Evolutionary conservation across 2,797 vertebrate genomes (phyloP), one percentile per base, ranked within the genome.

Genomic region (Sebastes trivittatus): DNA sequence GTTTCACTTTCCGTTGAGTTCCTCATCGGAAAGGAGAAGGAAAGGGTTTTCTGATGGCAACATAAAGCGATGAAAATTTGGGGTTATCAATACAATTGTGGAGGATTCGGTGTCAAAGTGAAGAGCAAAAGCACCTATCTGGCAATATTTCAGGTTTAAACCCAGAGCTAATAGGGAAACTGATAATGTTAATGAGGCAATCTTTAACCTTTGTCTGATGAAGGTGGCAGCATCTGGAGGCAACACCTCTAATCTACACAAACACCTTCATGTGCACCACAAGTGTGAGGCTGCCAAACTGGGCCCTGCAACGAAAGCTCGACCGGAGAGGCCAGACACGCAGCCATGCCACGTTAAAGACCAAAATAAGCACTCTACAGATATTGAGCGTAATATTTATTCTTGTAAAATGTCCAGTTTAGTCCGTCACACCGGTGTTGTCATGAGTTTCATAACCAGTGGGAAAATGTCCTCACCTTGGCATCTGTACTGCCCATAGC

Each of bases 21-120:
- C 46, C 18, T 49, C 18, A 20, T 20, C 46, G 3, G 46, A 49
- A 49, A 49, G 42, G 42, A 18, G 46, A 49, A 49, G 18, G 46
- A 49, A 18, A 49, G 46, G 46, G 46, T 0, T 49, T 0, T 49
- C 46, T 46, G 42, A 46, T 46, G 42, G 42, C 16, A 46, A 46
- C 0, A 46, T 46, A 46, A 46, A 46, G 42, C 16, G 0, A 11
- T 0, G 42, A 42, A 49, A 49, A 49, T 49, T 20, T 49, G 46
- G 16, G 46, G 46, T 49, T 49, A 49, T 49, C 46, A 49, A 49
- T 49, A 49, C 46, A 49, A 49, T 49, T n/a, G 49, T 9, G 6
- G 8, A 6, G 29, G 18, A 46, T 62, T 32, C 6, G 59, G 59
- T 20, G 59, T 62, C 60, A 13, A 55, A 11, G 22, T 23, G 10